A percentile compares a stretch with the other conserved stretches of the same genome.
These are phyloP conservation scores for Lissocephala sabroskyi DNA, from an alignment of 2,888 invertebrate genomes.

Conservation along the genomic window DNA sequence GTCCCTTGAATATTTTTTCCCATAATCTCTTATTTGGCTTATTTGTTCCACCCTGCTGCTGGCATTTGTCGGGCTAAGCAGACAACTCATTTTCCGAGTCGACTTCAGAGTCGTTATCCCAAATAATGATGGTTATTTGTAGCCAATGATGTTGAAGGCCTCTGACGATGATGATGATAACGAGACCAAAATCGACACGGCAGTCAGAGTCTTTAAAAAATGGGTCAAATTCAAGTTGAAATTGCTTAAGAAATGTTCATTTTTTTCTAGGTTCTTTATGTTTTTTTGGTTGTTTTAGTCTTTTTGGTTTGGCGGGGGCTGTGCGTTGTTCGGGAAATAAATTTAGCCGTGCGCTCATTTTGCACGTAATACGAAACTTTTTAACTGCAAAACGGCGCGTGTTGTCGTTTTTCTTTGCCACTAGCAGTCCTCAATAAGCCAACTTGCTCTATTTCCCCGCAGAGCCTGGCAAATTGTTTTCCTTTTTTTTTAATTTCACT, in stretches of 20 bases:
- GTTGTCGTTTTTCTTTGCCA: conserved; percentile 38
- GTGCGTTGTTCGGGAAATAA: conserved; percentile 35
- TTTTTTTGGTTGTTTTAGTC: neutral
- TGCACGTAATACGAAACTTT: conserved; percentile 55
- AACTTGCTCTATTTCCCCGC: conserved; percentile 10
- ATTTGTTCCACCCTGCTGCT: no score
- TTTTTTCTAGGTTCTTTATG: conserved; percentile 4
- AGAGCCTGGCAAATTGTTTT: conserved; percentile 24
- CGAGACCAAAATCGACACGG: conserved; percentile 37
- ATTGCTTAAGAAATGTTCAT: conserved; percentile 32
- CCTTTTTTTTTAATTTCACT: neutral
- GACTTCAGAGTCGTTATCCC: conserved; percentile 28
- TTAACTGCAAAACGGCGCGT: conserved; percentile 45
- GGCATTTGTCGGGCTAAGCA: no score
- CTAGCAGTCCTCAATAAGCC: no score
- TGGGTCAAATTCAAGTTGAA: conserved; percentile 48
- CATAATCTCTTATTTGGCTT: no score
- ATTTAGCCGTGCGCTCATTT: conserved; percentile 46
- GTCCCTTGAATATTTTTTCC: no score
- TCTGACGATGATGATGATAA: conserved; percentile 19
- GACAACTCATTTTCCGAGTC: no score
- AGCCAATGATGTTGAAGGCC: conserved; percentile 34
- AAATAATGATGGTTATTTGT: conserved; percentile 52
- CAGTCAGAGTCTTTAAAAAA: conserved; percentile 31
- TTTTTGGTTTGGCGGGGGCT: conserved; percentile 1